Conservation (phyloP, 1,140 invertebrate genomes). For the Zaprionus davidi region DNA sequence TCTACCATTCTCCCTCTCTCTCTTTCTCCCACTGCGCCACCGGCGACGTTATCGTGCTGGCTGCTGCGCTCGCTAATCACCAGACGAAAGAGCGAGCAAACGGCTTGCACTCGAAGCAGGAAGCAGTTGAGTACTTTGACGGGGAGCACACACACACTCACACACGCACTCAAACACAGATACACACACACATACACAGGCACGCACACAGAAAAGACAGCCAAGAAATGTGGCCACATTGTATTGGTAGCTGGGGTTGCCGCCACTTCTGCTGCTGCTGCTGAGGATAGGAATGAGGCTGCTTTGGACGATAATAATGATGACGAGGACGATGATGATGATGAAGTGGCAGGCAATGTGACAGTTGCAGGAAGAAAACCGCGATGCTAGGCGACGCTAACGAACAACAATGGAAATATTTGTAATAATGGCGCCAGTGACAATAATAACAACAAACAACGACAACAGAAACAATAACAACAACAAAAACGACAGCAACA, state of each 20-base stretch:
- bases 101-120: conserved; percentile 39
- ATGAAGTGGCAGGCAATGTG: conserved; percentile 73
- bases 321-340: conserved; percentile 60
- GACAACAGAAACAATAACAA: conserved; percentile 8
- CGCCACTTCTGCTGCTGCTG: not conserved
- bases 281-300: conserved; percentile 1
- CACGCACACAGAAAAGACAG: not conserved
- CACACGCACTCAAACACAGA: not conserved
- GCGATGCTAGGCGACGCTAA: conserved; percentile 48
- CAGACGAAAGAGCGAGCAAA: conserved; percentile 37
- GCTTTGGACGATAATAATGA: conserved; percentile 14
- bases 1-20: conserved; percentile 3
- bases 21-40: not conserved
- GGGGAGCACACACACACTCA: conserved; percentile 14
- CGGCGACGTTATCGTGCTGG: conserved; percentile 60
- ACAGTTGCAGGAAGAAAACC: conserved; percentile 68
- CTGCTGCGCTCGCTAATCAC: conserved; percentile 63
- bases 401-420: conserved; percentile 56
- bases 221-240: conserved; percentile 43
- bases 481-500: conserved; percentile 13
- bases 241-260: conserved; percentile 34
- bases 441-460: conserved; percentile 42
- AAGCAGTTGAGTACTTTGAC: conserved; percentile 39
- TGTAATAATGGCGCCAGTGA: conserved; percentile 52
- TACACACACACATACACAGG: not conserved